Evolutionary conservation across 2,888 invertebrate genomes (phyloP), one percentile per base, ranked within the genome.

Genomic region (Microctonus hyperodae): DNA sequence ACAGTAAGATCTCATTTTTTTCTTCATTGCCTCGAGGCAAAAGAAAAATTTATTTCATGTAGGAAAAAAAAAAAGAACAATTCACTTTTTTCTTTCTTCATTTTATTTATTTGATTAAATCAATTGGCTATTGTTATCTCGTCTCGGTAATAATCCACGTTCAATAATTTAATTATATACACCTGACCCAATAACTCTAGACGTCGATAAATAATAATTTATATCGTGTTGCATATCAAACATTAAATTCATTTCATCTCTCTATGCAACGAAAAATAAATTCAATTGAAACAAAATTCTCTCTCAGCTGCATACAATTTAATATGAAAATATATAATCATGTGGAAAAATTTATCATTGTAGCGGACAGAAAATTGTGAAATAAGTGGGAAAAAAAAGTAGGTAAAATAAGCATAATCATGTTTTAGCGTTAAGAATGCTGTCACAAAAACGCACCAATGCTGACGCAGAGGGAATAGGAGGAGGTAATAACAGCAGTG

Each of bases 371-470:
- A 23, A 57, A 35, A 37, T 22, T n/a, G n/a, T n/a, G n/a, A n/a
- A n/a, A n/a, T n/a, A n/a, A n/a, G n/a, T n/a, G n/a, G n/a, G n/a
- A n/a, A 28, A 28, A 28, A 28, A 28, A 28, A 28, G 7, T 5
- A 28, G 7, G 37, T 37, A 60, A 16, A 61, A 31, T 37, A 62
- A 31, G n/a, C 28, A 25, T 11, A 1, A 53, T 60, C 5, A 69
- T 44, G 60, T 76, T 78, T 22, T 73, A 79, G 82, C 72, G 65
- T 64, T 81, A 77, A 82, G 73, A 70, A 82, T 82, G 82, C 70
- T 81, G 73, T 79, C 80, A 35, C 78, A 81, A 71, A 78, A 79
- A 61, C 78, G 76, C 70, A 73, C 78, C 65, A 79, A 78, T 68
- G 71, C 71, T 31, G 75, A 75, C 63, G 69, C 73, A 20, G 77